Conservation (phyloP, 2,888 invertebrate genomes). For the Mythimna albipuncta region DNA sequence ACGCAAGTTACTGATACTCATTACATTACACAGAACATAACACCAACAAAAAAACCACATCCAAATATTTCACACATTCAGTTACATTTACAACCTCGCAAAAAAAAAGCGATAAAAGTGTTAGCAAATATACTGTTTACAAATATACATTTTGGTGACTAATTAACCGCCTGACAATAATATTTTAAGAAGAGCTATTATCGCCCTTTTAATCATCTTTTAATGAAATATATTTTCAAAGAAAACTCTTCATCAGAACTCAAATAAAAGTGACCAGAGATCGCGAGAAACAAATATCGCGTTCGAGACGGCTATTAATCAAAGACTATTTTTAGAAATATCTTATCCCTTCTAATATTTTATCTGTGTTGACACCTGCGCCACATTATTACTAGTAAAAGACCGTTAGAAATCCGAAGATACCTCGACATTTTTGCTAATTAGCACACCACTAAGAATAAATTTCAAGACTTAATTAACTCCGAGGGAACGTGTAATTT, state of each 20-base stretch:
- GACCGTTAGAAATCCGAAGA: slow-evolving; percentile 24
- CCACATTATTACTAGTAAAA: slow-evolving; percentile 12
- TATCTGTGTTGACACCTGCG: slow-evolving; percentile 11
- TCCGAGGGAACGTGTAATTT: slow-evolving; percentile 29
- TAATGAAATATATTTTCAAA: not conserved
- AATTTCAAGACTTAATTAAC: slow-evolving; percentile 52
- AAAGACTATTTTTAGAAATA: slow-evolving; percentile 26
- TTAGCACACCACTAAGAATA: slow-evolving; percentile 48
- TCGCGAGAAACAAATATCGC: slow-evolving; percentile 1
- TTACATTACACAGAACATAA: no score
- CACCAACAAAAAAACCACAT: no score
- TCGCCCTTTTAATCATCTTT: no score
- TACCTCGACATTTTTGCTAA: slow-evolving; percentile 33
- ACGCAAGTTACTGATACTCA: no score
- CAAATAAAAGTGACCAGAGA: not conserved
- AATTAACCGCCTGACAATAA: not conserved
- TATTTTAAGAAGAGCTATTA: not conserved
- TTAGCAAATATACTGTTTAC: not conserved
- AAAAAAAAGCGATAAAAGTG: not conserved
- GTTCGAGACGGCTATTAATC: slow-evolving; percentile 1
- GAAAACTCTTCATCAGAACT: not conserved
- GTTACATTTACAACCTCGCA: no score
- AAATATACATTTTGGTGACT: not conserved
- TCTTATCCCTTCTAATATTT: slow-evolving; percentile 20
- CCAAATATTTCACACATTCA: no score